These are phyloP conservation scores for Eilema griseolum DNA, from an alignment of 2,888 invertebrate genomes.

Conservation along the genomic window DNA sequence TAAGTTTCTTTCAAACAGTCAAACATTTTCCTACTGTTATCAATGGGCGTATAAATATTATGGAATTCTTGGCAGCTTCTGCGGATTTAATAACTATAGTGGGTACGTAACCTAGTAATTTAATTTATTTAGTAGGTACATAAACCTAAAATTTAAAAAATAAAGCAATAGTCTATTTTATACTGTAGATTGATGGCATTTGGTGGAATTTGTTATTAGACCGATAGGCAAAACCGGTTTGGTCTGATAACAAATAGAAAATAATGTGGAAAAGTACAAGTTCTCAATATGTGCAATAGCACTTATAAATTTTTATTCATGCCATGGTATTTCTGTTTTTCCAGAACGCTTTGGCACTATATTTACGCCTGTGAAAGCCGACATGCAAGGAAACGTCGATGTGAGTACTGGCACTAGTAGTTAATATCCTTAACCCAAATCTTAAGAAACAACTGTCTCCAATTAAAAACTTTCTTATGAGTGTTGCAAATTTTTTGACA, in stretches of 20 bases:
- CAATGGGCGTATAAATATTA: constrained; percentile 87
- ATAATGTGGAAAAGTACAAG: too few relatives aligned
- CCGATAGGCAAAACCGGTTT: too few relatives aligned
- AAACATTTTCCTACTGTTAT: constrained; percentile 84
- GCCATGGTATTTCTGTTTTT: constrained; percentile 52
- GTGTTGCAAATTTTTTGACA: too few relatives aligned
- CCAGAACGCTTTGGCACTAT: constrained; percentile 91
- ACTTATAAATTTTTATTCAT: not conserved
- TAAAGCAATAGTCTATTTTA: too few relatives aligned
- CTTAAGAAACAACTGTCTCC: too few relatives aligned
- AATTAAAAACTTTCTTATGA: too few relatives aligned
- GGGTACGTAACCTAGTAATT: constrained; percentile 80
- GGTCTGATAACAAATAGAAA: too few relatives aligned
- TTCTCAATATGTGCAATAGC: too few relatives aligned
- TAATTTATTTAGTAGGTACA: not conserved
- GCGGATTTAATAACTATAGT: constrained; percentile 88
- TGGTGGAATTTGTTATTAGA: too few relatives aligned
- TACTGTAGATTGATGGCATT: too few relatives aligned
- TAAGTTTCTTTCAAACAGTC: constrained; percentile 59
- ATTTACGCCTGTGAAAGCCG: constrained; percentile 91
- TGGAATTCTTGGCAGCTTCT: constrained; percentile 88
- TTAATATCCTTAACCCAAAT: too few relatives aligned
- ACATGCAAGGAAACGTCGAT: constrained; percentile 92
- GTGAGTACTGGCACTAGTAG: constrained; percentile 79
- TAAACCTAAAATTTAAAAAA: too few relatives aligned